These are phyloP conservation scores for Hephaestus fuliginosus DNA, from an alignment of 2,797 vertebrate genomes.

Conservation along the genomic window DNA sequence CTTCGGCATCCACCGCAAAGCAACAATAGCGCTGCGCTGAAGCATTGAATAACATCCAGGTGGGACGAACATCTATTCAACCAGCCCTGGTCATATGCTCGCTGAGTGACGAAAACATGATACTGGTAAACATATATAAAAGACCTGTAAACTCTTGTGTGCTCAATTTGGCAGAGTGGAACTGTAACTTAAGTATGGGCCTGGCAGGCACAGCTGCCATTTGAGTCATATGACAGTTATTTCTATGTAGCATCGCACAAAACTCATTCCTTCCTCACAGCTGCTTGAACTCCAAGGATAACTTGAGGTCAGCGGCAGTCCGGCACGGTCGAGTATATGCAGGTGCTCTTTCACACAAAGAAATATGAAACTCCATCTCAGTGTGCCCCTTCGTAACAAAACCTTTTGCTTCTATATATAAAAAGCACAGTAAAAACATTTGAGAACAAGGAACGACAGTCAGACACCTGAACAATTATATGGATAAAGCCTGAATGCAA, in stretches of 20 bases:
- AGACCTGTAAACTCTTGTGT: slow-evolving; percentile 35
- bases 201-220: slow-evolving; percentile 42
- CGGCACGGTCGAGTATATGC: not conserved
- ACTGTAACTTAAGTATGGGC: slow-evolving; percentile 51
- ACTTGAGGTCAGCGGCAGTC: slow-evolving; percentile 27
- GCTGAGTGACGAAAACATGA: slow-evolving; percentile 47
- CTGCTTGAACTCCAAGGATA: slow-evolving; percentile 36
- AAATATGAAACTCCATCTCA: not conserved
- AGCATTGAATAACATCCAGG: slow-evolving; percentile 38
- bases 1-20: slow-evolving; percentile 2
- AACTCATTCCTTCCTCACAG: slow-evolving; percentile 30
- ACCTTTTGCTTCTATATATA: not conserved
- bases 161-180: slow-evolving; percentile 32
- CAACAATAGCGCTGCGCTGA: slow-evolving; percentile 8
- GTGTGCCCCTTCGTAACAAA: not conserved
- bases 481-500: not conserved
- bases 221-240: slow-evolving; percentile 59
- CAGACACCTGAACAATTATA: not conserved
- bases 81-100: slow-evolving; percentile 19
- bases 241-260: slow-evolving; percentile 40
- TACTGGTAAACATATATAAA: slow-evolving; percentile 41
- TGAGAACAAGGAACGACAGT: accelerated
- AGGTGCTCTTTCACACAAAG: not conserved
- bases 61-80: slow-evolving; percentile 28
- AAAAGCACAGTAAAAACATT: not conserved